These are phyloP conservation scores for Beris morrisii DNA, from an alignment of 2,888 invertebrate species.

Conservation along the genomic window DNA sequence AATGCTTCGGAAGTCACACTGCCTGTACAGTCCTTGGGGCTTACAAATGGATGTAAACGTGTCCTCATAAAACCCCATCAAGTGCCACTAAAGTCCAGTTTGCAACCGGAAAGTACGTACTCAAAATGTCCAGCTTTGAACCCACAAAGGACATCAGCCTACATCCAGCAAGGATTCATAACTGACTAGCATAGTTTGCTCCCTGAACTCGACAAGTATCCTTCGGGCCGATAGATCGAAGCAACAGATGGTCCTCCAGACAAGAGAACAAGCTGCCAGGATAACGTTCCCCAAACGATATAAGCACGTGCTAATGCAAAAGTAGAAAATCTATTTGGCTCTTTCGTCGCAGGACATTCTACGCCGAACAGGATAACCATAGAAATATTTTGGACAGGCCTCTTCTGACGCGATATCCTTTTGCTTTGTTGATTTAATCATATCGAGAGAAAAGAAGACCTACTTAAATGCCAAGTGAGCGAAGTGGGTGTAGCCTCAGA, in stretches of 20 bases:
- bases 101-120: too few species aligned
- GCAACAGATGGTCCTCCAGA: conserved; percentile 26
- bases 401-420: background rate
- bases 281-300: background rate
- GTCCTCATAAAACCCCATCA: too few species aligned
- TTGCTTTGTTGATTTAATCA: too few species aligned
- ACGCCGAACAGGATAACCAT: conserved; percentile 25
- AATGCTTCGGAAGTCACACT: too few species aligned
- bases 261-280: conserved; percentile 4
- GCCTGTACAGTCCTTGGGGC: too few species aligned
- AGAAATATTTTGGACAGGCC: conserved; percentile 6
- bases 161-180: too few species aligned
- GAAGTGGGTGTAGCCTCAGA: conserved; percentile 18
- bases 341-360: conserved; percentile 14
- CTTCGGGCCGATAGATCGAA: background rate
- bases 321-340: conserved; percentile 10
- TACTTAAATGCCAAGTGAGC: background rate
- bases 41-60: too few species aligned
- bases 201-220: too few species aligned
- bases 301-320: conserved; percentile 19
- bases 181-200: too few species aligned
- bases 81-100: too few species aligned
- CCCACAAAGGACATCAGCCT: too few species aligned
- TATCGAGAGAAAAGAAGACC: background rate
- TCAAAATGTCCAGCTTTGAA: too few species aligned